phyloP scores from a whole-genome alignment of 2,888 invertebrate genomes.

The Lypha dubia region DNA sequence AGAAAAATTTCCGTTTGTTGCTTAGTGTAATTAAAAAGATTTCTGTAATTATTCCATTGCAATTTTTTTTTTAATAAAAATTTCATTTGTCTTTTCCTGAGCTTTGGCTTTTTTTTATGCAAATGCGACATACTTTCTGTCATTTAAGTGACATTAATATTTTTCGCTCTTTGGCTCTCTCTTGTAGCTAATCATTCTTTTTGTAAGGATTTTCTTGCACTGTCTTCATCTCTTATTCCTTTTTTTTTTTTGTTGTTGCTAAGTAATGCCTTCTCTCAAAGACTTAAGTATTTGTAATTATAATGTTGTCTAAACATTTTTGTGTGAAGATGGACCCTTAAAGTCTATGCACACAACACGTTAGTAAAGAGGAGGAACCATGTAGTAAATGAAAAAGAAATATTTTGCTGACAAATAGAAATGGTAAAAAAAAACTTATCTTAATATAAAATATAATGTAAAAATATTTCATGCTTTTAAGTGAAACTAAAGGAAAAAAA shows the following conservation, averaged over 20 bases:
- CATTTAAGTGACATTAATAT: conserved; percentile 47
- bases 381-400: background rate
- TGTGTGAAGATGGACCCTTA: conserved; percentile 32
- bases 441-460: conserved; percentile 24
- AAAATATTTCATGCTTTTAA: conserved; percentile 23
- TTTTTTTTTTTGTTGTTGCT: background rate
- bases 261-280: conserved; percentile 29
- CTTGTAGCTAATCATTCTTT: conserved; percentile 20
- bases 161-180: background rate
- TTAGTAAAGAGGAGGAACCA: no score
- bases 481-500: background rate
- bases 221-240: background rate
- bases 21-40: no score
- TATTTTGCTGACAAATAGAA: background rate
- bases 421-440: background rate
- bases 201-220: background rate
- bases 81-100: conserved; percentile 10
- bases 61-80: background rate
- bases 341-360: conserved; percentile 38
- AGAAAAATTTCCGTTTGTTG: no score
- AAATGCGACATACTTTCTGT: conserved; percentile 45
- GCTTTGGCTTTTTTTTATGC: conserved; percentile 29
- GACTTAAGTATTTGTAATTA: conserved; percentile 50
- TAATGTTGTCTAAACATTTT: conserved; percentile 59
- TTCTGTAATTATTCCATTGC: background rate